These are phyloP conservation scores for Pitangus sulphuratus DNA, from an alignment of 2,797 vertebrate species.

Conservation along the genomic window DNA sequence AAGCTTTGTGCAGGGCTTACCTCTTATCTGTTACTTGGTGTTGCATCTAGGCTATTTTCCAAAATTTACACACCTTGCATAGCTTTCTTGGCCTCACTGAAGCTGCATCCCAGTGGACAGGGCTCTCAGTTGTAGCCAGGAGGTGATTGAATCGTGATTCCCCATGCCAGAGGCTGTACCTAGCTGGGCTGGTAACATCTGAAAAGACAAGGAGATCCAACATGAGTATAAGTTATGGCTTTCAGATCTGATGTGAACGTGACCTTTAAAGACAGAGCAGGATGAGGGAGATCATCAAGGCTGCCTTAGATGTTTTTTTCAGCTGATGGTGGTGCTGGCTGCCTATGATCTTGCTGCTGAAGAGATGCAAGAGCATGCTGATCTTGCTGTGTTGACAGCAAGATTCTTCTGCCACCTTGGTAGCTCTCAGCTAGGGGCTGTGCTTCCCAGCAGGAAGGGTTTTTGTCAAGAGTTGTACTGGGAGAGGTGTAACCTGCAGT, in stretches of 20 bases:
- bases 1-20: not conserved
- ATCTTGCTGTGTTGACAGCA: not conserved
- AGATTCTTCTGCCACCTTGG: not conserved
- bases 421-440: not conserved
- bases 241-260: not conserved
- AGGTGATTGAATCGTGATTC: not conserved
- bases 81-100: not conserved
- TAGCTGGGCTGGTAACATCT: not conserved
- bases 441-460: not conserved
- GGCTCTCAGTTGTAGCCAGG: not conserved
- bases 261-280: not conserved
- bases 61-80: rapidly evolving
- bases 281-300: not conserved
- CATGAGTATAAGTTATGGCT: not conserved
- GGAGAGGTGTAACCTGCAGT: not conserved
- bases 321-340: not conserved
- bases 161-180: not conserved
- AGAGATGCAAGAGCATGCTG: not conserved
- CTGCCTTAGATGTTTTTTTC: not conserved
- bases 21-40: not conserved
- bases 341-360: not conserved
- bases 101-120: not conserved
- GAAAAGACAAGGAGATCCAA: not conserved
- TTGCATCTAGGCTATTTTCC: not conserved
- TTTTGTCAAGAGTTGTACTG: not conserved